Evolutionary conservation across 2,113 vertebrate genomes (phyloP).

Genomic region (Ploceus nigricollis): DNA sequence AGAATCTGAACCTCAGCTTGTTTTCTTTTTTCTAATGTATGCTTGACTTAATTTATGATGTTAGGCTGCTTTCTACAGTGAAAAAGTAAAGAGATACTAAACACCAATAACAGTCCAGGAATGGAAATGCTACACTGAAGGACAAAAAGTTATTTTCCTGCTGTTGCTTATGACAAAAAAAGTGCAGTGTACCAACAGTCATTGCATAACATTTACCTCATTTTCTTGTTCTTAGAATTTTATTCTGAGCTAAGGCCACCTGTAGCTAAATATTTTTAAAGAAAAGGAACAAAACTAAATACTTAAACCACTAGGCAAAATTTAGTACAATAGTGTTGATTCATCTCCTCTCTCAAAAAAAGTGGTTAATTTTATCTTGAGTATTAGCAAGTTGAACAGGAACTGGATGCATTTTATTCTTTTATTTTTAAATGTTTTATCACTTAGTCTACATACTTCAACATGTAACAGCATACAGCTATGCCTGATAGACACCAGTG

Average conservation of each 20-base stretch:
- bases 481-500: background rate
- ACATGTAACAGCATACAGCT: background rate
- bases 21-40: background rate
- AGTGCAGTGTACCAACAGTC: background rate
- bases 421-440: background rate
- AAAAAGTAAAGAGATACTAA: background rate
- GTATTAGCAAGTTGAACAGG: background rate
- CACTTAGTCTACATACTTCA: background rate
- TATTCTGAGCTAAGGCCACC: background rate
- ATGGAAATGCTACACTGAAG: background rate
- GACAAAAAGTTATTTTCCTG: background rate
- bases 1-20: background rate
- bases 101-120: background rate
- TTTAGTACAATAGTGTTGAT: background rate
- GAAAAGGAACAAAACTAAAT: background rate
- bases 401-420: background rate
- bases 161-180: background rate
- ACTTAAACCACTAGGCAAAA: background rate
- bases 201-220: background rate
- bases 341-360: background rate
- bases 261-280: background rate
- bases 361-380: background rate
- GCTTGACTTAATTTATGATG: background rate
- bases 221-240: background rate
- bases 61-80: background rate